Base-by-base conservation (phyloP, 30 jellyfish, hydroid and myxozoan genomes). In the Aurelia aurita region DNA sequence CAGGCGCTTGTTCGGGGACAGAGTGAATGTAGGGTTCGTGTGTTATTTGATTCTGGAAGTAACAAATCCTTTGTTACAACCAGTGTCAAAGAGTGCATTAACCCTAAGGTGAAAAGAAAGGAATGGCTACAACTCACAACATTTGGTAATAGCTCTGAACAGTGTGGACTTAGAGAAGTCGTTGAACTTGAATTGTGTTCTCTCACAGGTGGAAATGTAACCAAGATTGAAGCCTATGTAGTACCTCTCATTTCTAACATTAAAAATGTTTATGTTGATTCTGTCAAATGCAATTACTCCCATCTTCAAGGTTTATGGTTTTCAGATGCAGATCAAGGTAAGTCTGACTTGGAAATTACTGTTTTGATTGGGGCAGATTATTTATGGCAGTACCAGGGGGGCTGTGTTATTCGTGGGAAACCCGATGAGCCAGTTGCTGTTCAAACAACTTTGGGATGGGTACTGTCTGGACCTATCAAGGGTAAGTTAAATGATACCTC, bases 1-100 rank as follows among this genome's bases (percentile, higher is more conserved):
- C 78, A 77, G 60, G 82, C 90, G 19, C 82, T 80, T 22, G 90
- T 80, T 31, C 82, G 67, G 77, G 90, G 90, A 45, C 65, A 65
- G 84, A 16, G 78, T 19, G 82, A 62, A 65, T n/a, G 81, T 60
- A 80, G 81, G 73, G 82, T 67, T 21, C 77, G 73, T 21, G 73
- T 63, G 81, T 53, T 80, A 32, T 80, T 80, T 80, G 73, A 63
- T 22, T 80, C 84, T 26, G 90, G 82, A 18, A 65, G 90, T 80
- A 64, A 80, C 90, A 80, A 80, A 61, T 80, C 90, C 39, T 80
- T 61, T 80, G 90, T 67, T n/a, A 49, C 73, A 53, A 27, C 55
- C 8, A 43, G 79, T 27, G 79, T 67, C 79, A 67, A 67, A 32
- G 58, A 67, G 79, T 32, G 3, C 79, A 67, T 67, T 25, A 67